A percentile compares a stretch with the other conserved stretches of the same genome.
Conservation (phyloP, 2,797 vertebrate genomes). For the Liasis olivaceus region DNA sequence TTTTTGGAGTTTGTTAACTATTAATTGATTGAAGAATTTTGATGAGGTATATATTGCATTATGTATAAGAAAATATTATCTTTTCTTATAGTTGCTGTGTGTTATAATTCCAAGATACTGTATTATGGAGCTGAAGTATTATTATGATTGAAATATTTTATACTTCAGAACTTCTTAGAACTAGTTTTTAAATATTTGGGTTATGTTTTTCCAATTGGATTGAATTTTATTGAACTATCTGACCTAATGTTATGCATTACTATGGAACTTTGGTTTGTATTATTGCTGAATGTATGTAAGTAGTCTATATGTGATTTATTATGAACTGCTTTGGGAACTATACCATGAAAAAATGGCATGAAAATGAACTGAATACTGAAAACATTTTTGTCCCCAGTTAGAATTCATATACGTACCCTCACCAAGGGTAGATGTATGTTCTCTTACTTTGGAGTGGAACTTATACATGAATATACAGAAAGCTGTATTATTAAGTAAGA, state of each 20-base stretch:
- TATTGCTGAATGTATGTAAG: background rate
- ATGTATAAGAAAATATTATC: background rate
- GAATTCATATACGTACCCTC: background rate
- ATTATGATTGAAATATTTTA: background rate
- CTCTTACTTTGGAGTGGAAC: background rate
- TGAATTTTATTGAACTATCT: background rate
- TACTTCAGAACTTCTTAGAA: background rate
- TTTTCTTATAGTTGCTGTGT: background rate
- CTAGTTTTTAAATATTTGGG: background rate
- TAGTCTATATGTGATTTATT: background rate
- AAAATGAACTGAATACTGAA: background rate
- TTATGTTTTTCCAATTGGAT: background rate
- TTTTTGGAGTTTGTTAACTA: background rate
- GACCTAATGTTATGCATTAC: background rate
- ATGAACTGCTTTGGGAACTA: background rate
- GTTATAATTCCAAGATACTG: background rate
- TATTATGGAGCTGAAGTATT: background rate
- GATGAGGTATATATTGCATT: background rate
- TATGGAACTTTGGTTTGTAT: background rate
- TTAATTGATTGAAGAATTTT: background rate
- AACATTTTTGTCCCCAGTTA: background rate
- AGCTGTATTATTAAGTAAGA: background rate
- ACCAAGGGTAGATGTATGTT: background rate
- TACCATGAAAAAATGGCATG: background rate
- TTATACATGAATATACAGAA: background rate